Conservation (phyloP, 2,797 vertebrate species). For the Cirrhinus mrigala region DNA sequence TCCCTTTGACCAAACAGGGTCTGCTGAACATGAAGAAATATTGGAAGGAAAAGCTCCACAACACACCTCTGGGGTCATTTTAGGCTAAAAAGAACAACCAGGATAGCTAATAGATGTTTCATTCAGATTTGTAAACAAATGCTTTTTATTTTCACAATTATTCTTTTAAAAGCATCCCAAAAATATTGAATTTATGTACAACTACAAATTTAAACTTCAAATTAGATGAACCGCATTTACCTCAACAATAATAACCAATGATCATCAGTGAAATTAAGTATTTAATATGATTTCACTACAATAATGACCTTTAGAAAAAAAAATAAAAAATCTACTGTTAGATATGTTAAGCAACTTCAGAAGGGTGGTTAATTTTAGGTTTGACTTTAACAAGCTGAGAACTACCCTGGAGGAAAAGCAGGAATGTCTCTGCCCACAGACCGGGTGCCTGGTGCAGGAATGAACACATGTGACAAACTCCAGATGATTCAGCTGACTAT, state of each 20-base stretch:
- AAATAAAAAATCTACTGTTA: no score
- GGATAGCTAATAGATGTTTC: background rate
- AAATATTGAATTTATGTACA: background rate
- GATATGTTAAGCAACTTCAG: background rate
- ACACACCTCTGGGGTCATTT: slow-evolving; percentile 32
- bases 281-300: background rate
- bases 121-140: background rate
- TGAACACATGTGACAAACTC: slow-evolving; percentile 80
- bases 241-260: background rate
- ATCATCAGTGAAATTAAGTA: background rate
- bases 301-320: no score
- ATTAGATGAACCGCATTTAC: background rate
- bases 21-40: slow-evolving; percentile 56
- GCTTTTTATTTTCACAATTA: background rate
- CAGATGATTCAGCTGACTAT: slow-evolving; percentile 75
- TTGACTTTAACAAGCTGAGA: slow-evolving; percentile 60
- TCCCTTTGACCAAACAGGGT: slow-evolving; percentile 53
- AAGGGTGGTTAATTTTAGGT: slow-evolving; percentile 56
- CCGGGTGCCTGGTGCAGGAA: slow-evolving; percentile 76
- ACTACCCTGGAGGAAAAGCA: slow-evolving; percentile 62
- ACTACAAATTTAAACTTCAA: background rate
- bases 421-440: slow-evolving; percentile 63
- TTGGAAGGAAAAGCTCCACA: slow-evolving; percentile 52
- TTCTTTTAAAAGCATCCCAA: background rate
- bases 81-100: background rate